Percentiles rank a stretch among this genome's conserved stretches.
These are phyloP conservation scores for Cirrhinus mrigala DNA, from an alignment of 2,797 vertebrate species.

Conservation along the genomic window DNA sequence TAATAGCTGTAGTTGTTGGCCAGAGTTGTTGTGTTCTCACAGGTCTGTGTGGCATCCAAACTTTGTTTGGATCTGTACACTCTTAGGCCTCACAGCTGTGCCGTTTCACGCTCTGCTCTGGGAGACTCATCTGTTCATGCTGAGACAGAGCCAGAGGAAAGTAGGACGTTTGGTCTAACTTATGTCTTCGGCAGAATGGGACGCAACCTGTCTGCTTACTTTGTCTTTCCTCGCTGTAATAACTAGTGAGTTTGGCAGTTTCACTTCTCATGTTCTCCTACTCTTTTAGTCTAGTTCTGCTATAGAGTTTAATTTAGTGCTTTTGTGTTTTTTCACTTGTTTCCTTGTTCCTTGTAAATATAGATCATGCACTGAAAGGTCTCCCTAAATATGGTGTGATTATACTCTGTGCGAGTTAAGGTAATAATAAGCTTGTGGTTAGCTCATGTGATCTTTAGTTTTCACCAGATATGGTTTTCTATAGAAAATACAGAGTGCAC, in stretches of 20 bases:
- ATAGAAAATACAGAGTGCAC: neutral
- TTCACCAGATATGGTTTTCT: neutral
- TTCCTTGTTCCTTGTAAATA: neutral
- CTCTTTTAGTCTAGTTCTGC: neutral
- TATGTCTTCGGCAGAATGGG: neutral
- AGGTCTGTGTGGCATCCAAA: conserved; percentile 57
- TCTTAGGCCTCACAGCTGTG: conserved; percentile 38
- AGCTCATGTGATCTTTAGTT: neutral
- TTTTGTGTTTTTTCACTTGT: neutral
- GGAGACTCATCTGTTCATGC: neutral
- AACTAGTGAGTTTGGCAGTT: conserved; percentile 41
- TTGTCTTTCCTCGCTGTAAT: neutral
- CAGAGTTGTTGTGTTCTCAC: conserved; percentile 64
- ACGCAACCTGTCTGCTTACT: neutral
- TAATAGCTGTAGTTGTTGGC: conserved; percentile 43
- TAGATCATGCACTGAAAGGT: neutral
- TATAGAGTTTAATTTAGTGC: conserved; percentile 34
- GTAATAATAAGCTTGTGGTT: neutral
- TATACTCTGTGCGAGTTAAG: neutral
- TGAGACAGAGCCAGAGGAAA: neutral
- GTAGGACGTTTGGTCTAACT: too few species aligned
- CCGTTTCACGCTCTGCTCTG: neutral
- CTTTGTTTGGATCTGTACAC: neutral
- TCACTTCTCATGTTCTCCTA: conserved; percentile 55
- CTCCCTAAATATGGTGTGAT: neutral